These are phyloP conservation scores for Brachyopa scutellaris DNA, from an alignment of 2,888 invertebrate genomes.

Conservation along the genomic window DNA sequence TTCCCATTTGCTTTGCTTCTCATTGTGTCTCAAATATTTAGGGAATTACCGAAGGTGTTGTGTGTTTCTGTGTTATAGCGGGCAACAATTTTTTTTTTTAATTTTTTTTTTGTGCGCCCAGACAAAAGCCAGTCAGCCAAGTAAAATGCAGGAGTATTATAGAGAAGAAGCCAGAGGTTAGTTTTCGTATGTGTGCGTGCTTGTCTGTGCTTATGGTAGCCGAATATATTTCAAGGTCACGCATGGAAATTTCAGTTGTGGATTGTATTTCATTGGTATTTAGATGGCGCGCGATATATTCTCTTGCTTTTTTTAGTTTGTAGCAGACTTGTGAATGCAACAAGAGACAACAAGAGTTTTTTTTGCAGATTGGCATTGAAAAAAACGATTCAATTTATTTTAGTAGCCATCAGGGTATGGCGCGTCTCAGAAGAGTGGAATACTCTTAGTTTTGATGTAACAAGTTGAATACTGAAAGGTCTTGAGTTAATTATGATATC, in stretches of 20 bases:
- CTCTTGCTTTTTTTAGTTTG: background rate
- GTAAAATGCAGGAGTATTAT: background rate
- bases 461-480: too few relatives aligned
- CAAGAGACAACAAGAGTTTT: too few relatives aligned
- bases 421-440: too few relatives aligned
- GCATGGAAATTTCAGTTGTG: slow-evolving; percentile 30
- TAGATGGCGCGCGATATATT: slow-evolving; percentile 4
- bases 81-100: slow-evolving; percentile 7
- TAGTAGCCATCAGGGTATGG: too few relatives aligned
- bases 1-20: background rate
- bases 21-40: slow-evolving; percentile 3
- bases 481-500: too few relatives aligned
- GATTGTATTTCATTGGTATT: slow-evolving; percentile 35
- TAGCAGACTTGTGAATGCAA: background rate
- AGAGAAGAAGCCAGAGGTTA: background rate
- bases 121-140: slow-evolving; percentile 53
- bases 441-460: too few relatives aligned
- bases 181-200: background rate
- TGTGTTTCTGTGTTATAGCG: slow-evolving; percentile 20
- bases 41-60: slow-evolving; percentile 44
- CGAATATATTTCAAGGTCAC: slow-evolving; percentile 48
- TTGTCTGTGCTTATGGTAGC: background rate
- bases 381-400: too few relatives aligned
- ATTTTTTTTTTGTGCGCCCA: slow-evolving; percentile 30
- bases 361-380: too few relatives aligned